A percentile compares a stretch with the other conserved stretches of the same genome.
Conservation (phyloP, 1,140 invertebrate genomes). For the Scaptodrosophila lebanonensis region DNA sequence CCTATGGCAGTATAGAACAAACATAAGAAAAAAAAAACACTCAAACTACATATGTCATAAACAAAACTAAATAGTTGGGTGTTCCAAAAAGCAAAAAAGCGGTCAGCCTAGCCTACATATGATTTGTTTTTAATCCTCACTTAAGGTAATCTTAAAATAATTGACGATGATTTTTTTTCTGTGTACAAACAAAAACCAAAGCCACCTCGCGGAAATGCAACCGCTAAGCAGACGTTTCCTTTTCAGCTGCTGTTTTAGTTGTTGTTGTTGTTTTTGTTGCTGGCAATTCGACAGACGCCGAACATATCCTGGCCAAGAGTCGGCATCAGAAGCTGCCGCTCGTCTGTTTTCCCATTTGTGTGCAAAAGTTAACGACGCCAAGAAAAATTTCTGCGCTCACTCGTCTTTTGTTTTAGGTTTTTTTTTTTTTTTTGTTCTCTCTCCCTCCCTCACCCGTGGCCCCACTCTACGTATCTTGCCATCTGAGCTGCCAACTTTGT, state of each 20-base stretch:
- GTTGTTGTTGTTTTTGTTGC: constrained; percentile 6
- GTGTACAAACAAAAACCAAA: background rate
- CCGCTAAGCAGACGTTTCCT: constrained; percentile 49
- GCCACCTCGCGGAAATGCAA: constrained; percentile 33
- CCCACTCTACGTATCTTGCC: constrained; percentile 35
- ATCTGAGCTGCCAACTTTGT: constrained; percentile 29
- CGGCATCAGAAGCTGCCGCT: background rate
- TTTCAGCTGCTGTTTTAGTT: constrained; percentile 17
- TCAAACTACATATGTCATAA: too few relatives aligned
- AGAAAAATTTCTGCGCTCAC: constrained; percentile 21
- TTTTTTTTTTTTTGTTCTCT: constrained; percentile 39
- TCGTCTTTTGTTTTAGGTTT: constrained; percentile 22
- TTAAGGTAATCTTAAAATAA: too few relatives aligned
- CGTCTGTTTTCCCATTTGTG: constrained; percentile 10
- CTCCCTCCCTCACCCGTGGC: too few relatives aligned
- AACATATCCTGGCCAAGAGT: constrained; percentile 7
- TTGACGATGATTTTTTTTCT: too few relatives aligned
- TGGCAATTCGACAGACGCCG: constrained; percentile 23
- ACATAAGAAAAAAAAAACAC: too few relatives aligned
- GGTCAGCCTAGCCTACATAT: too few relatives aligned
- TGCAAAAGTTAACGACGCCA: constrained; percentile 36
- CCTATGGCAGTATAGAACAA: too few relatives aligned
- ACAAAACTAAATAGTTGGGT: too few relatives aligned
- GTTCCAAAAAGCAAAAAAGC: too few relatives aligned
- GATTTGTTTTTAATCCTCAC: too few relatives aligned